Base-by-base conservation (phyloP, 2,113 vertebrate genomes). In the Empidonax alnorum region DNA sequence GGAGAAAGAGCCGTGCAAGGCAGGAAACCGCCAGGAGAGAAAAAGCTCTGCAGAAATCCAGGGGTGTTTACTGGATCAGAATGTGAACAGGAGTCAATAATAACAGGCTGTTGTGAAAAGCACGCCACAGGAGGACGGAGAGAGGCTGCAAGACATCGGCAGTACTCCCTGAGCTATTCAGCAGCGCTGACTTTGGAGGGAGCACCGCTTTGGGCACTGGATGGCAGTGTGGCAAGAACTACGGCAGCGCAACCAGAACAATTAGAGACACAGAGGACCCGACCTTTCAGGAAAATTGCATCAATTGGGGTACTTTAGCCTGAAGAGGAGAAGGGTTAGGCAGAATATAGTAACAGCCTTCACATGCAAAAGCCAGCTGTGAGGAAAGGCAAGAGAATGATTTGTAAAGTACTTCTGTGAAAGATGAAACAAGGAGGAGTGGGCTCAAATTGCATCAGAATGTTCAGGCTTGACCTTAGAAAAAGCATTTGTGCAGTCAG, bases 141-240 rank as follows among this genome's bases (percentile, higher is more conserved):
- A 33, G 4, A 25, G 56, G 18, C 67, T 69, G 44, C 42, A 15
- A 42, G 47, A 62, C 6, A 1, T 3, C 17, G 67, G n/a, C 9
- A 39, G 31, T 3, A 15, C 21, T 49, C 10, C 56, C 49, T 0
- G 3, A 22, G 13, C 10, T 22, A 35, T 23, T 35, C 15, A 33
- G 56, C 27, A 55, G 18, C 2, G 46, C 74, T 62, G 46, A 6
- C 15, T 47, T 27, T 1, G 20, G 63, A 35, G 25, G 30, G 14
- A 75, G 47, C 28, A 4, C 8, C 9, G 25, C 46, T 49, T 0
- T 33, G 58, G 75, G 83, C 91, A 31, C 79, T 44, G 83, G 71
- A 53, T 53, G 90, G 94, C 96, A 94, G 74, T 61, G 46, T 55
- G 82, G 59, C 73, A 17, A 77, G 95, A 72, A 37, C 47, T 16